Percentiles rank a stretch among this genome's conserved stretches.
Evolutionary conservation across 2,888 invertebrate genomes (phyloP).

Genomic region (Oegoconia quadripuncta): DNA sequence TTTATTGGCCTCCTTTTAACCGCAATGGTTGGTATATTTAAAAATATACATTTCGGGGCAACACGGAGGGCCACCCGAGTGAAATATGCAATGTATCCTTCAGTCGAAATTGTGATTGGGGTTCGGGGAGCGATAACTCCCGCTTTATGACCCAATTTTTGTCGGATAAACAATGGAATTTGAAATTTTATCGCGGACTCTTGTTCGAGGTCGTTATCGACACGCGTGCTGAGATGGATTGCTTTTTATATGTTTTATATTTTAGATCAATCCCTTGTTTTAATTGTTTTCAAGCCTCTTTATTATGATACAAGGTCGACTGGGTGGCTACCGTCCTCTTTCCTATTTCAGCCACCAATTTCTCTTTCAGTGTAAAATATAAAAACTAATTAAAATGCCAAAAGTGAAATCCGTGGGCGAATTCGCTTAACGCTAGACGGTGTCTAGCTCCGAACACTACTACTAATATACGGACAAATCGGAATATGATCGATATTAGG

Average conservation of each 20-base stretch:
- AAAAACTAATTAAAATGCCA: too few relatives aligned
- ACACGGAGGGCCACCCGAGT: slow-evolving; percentile 27
- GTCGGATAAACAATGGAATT: slow-evolving; percentile 67
- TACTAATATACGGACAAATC: too few relatives aligned
- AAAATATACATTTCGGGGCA: slow-evolving; percentile 23
- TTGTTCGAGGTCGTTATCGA: slow-evolving; percentile 35
- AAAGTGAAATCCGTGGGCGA: too few relatives aligned
- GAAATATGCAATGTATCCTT: slow-evolving; percentile 65
- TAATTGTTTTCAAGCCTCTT: too few relatives aligned
- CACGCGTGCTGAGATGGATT: slow-evolving; percentile 28
- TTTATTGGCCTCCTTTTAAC: slow-evolving; percentile 60
- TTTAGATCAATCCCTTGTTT: slow-evolving; percentile 15
- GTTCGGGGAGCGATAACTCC: slow-evolving; percentile 67
- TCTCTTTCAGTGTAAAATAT: too few relatives aligned
- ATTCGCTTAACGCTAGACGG: too few relatives aligned
- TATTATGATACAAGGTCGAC: too few relatives aligned
- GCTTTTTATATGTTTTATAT: slow-evolving; percentile 14
- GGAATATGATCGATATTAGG: too few relatives aligned
- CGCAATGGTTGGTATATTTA: slow-evolving; percentile 42
- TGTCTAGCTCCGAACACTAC: too few relatives aligned
- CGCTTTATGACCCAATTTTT: slow-evolving; percentile 71
- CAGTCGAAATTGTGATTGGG: slow-evolving; percentile 66
- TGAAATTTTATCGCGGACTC: slow-evolving; percentile 55
- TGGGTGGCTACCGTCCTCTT: too few relatives aligned
- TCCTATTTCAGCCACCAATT: too few relatives aligned